Base-by-base conservation (phyloP, 37 sponge, comb jelly and placozoan genomes). In the Cliona cf. orientalis region DNA sequence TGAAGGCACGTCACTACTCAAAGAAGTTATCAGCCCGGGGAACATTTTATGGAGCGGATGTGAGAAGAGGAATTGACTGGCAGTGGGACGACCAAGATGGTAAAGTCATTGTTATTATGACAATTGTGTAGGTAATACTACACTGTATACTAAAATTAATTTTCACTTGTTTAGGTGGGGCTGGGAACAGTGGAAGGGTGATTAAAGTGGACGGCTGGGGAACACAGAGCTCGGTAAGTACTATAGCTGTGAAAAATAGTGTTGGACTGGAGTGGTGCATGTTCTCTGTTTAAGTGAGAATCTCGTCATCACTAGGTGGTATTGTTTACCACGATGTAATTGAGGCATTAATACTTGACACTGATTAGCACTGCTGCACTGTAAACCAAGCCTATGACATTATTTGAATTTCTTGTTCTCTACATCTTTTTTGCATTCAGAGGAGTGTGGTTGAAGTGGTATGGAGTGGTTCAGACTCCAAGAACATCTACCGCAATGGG, bases 71-170 rank as follows among this genome's bases (percentile, higher is more conserved):
- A 1, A 31, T 42, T 12, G 97, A 96, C 71, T 96, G 97, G 97
- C 38, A 46, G 33, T 96, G 97, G 97, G 80, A 71, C 23, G 72
- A 90, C 29, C 97, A 96, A 67, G 97, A 96, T 74, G 97, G 97
- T 90, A 69, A 81, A 76, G 6, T 31, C 9, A 32, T 31, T 21
- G 2, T 19, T 67, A 11, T 67, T 32, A 63, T 7, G 11, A 7
- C 7, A n/a, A 9, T 63, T 25, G 65, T 63, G n/a, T 12, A 22
- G 41, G 19, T 45, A 3, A 5, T 46, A n/a, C 0, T 62, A 62
- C 21, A 3, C 36, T 40, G 35, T 9, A 25, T 31, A 12, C 33
- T n/a, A 35, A 42, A n/a, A n/a, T n/a, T n/a, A n/a, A n/a, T n/a
- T n/a, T n/a, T n/a, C n/a, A 49, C 28, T 61, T 38, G 19, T 78